These are phyloP conservation scores for Holacanthus passer DNA, from an alignment of 2,113 vertebrate species.

Conservation along the genomic window DNA sequence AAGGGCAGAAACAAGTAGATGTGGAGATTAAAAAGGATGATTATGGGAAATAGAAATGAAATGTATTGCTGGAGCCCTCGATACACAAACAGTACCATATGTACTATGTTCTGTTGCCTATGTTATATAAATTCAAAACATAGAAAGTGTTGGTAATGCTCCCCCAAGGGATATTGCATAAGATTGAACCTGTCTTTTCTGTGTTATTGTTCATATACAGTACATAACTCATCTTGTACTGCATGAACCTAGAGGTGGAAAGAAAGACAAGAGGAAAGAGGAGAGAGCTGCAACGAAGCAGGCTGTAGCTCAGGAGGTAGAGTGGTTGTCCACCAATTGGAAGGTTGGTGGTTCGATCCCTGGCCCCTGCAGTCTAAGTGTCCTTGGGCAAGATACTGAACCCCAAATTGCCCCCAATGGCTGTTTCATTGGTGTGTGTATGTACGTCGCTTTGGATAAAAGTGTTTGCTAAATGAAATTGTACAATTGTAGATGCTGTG, in stretches of 20 bases:
- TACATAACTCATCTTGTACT: too few species aligned
- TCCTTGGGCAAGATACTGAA: too few species aligned
- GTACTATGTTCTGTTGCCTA: background rate
- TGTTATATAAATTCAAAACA: background rate
- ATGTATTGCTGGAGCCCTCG: constrained; percentile 19
- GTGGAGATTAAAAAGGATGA: constrained; percentile 19
- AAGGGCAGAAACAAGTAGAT: constrained; percentile 9
- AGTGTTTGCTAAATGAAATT: too few species aligned
- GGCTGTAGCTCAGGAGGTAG: too few species aligned
- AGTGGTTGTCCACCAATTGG: too few species aligned
- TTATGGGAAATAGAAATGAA: constrained; percentile 24
- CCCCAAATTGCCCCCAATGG: too few species aligned
- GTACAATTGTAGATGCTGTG: too few species aligned
- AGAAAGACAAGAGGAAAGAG: background rate
- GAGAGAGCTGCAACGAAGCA: background rate
- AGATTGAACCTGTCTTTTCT: background rate
- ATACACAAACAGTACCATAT: constrained; percentile 16
- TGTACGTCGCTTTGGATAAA: too few species aligned
- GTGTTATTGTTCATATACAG: background rate
- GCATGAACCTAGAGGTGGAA: background rate
- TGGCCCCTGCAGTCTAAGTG: too few species aligned
- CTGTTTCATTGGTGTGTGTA: too few species aligned
- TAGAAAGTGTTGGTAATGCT: background rate
- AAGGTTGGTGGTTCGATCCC: too few species aligned
- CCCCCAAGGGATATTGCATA: background rate